Conservation (phyloP, 2,888 invertebrate species). For the Napeogenes inachia region DNA sequence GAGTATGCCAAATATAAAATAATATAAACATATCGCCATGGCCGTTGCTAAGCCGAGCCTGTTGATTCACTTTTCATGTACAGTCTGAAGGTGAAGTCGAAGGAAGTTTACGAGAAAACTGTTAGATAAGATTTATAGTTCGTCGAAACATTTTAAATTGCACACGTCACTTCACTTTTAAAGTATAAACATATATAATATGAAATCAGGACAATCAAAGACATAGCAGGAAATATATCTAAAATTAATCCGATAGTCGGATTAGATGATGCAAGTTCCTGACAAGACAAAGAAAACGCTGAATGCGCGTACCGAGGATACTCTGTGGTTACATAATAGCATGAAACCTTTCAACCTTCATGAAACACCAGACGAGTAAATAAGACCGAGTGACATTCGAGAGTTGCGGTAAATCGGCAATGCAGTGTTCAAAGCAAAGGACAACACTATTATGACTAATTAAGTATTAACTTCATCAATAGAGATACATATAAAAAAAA, state of each 20-base stretch:
- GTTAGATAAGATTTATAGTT: slow-evolving; percentile 67
- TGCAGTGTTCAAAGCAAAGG: slow-evolving; percentile 26
- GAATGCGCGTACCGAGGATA: background rate
- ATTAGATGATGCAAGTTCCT: background rate
- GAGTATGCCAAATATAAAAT: slow-evolving; percentile 63
- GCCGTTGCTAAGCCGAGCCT: slow-evolving; percentile 57
- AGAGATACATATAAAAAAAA: too few relatives aligned
- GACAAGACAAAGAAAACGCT: slow-evolving; percentile 9
- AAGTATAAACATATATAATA: slow-evolving; percentile 11
- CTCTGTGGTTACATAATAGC: slow-evolving; percentile 12
- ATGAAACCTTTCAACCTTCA: slow-evolving; percentile 34
- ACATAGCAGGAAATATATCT: slow-evolving; percentile 23
- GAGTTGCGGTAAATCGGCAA: slow-evolving; percentile 29
- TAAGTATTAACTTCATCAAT: too few relatives aligned
- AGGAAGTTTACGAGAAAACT: slow-evolving; percentile 66
- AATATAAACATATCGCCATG: slow-evolving; percentile 63
- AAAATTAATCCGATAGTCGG: slow-evolving; percentile 16
- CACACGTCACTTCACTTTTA: slow-evolving; percentile 45
- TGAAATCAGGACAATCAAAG: slow-evolving; percentile 3
- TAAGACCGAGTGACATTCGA: slow-evolving; percentile 37
- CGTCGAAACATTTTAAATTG: slow-evolving; percentile 61
- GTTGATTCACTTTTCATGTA: slow-evolving; percentile 59
- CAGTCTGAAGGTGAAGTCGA: slow-evolving; percentile 57
- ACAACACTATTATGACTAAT: too few relatives aligned
- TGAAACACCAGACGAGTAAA: slow-evolving; percentile 28